A percentile compares a stretch with the other conserved stretches of the same genome.
phyloP scores from a whole-genome alignment of 2,888 invertebrate species.

The Hyposoter dolosus region DNA sequence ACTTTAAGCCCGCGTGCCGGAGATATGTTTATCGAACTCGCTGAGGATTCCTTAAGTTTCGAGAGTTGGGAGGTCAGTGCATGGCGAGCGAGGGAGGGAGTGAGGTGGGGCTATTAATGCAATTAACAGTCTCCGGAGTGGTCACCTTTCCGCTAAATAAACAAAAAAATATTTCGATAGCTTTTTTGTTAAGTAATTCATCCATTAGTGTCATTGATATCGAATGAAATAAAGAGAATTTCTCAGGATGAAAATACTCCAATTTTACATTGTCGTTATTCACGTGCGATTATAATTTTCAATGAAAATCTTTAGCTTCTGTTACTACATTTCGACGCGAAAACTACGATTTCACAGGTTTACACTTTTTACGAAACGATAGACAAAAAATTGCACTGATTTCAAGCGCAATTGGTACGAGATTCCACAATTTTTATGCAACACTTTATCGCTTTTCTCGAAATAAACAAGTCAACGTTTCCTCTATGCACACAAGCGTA shows the following conservation, averaged over 20 bases:
- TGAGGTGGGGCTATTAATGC: not conserved
- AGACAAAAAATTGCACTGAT: not conserved
- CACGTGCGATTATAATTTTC: not conserved
- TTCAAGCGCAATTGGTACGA: not conserved
- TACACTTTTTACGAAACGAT: not conserved
- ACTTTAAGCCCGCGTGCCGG: slow-evolving; percentile 49
- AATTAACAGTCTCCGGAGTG: not conserved
- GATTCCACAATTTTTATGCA: not conserved
- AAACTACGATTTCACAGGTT: not conserved
- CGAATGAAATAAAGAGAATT: not conserved
- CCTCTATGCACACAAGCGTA: not conserved
- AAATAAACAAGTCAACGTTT: not conserved
- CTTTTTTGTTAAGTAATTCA: not conserved
- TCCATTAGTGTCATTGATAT: not conserved
- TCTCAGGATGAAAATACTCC: not conserved
- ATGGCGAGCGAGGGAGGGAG: too few relatives aligned
- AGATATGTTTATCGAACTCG: slow-evolving; percentile 32
- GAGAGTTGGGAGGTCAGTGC: slow-evolving; percentile 1
- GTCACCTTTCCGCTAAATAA: not conserved
- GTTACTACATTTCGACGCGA: not conserved
- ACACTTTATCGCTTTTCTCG: not conserved
- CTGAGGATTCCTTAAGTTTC: slow-evolving; percentile 12
- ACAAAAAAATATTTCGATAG: not conserved
- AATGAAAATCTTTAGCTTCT: not conserved
- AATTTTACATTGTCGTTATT: not conserved